phyloP scores from a whole-genome alignment of 1,140 invertebrate genomes.

The roundworm (Caenorhabditis elegans) region DNA sequence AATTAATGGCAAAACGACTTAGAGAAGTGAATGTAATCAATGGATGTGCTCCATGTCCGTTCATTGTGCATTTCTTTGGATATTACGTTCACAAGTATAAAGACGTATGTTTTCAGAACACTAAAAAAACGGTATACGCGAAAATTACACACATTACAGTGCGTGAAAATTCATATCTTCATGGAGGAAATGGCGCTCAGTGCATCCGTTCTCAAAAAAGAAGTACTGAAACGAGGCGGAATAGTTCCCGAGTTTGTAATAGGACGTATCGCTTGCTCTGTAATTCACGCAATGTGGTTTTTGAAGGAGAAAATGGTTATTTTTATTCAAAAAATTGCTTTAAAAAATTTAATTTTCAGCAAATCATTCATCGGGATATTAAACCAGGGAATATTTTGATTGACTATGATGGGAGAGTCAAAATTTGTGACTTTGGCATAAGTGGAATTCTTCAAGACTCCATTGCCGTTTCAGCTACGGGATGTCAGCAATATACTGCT shows the following conservation, averaged over 20 bases:
- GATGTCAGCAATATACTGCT: constrained; percentile 98
- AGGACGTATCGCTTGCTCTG: constrained; percentile 93
- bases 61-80: constrained; percentile 8
- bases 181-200: constrained; percentile 4
- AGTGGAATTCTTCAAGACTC: constrained; percentile 95
- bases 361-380: constrained; percentile 95
- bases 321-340: background rate
- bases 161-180: background rate
- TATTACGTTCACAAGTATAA: background rate
- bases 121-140: too few relatives aligned
- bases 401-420: constrained; percentile 81
- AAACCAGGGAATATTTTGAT: constrained; percentile 97
- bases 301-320: background rate
- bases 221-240: background rate
- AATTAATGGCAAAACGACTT: background rate
- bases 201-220: background rate
- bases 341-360: constrained; percentile 69
- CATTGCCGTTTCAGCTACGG: constrained; percentile 86
- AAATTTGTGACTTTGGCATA: constrained; percentile 99
- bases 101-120: background rate
- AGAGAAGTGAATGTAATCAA: constrained; percentile 9
- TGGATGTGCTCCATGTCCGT: background rate
- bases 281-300: constrained; percentile 78
- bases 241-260: constrained; percentile 84
- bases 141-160: too few relatives aligned